Conservation (phyloP, 1,140 invertebrate genomes). For the Camponotus vicinus region DNA sequence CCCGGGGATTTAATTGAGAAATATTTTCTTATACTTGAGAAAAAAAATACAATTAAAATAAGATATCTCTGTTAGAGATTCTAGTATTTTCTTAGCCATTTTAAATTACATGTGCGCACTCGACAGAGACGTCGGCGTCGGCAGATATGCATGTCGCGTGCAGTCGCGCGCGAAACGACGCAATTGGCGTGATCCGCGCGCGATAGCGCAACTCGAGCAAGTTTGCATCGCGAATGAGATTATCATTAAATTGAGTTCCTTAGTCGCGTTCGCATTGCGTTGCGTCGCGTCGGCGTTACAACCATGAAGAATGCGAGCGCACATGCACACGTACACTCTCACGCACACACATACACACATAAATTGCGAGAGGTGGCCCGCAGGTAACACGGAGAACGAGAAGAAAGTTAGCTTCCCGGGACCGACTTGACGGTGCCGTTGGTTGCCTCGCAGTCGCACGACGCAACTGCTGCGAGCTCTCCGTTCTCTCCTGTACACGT, state of each 20-base stretch:
- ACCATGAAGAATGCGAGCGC: background rate
- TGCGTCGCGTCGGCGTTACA: background rate
- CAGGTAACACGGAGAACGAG: slow-evolving; percentile 38
- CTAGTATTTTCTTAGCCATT: background rate
- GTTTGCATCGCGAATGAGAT: slow-evolving; percentile 41
- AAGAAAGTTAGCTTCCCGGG: slow-evolving; percentile 73
- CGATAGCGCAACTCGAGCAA: slow-evolving; percentile 7
- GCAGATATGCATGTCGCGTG: slow-evolving; percentile 39
- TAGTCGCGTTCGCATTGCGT: background rate
- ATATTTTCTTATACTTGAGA: background rate
- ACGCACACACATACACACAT: background rate
- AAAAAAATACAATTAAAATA: background rate
- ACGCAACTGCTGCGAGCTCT: slow-evolving; percentile 34
- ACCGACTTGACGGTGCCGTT: slow-evolving; percentile 61
- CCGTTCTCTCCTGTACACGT: slow-evolving; percentile 17
- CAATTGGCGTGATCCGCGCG: slow-evolving; percentile 35
- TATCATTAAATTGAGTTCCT: slow-evolving; percentile 51
- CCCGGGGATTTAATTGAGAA: background rate
- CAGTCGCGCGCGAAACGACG: slow-evolving; percentile 20
- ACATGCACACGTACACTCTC: background rate
- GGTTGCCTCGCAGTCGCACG: slow-evolving; percentile 33
- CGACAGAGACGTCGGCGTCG: background rate
- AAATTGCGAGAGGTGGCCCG: background rate
- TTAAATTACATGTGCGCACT: background rate
- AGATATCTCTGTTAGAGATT: background rate